A percentile compares a stretch with the other conserved stretches of the same genome.
Evolutionary conservation across 2,888 invertebrate species (phyloP).

Genomic region (Epsilonema sp.): DNA sequence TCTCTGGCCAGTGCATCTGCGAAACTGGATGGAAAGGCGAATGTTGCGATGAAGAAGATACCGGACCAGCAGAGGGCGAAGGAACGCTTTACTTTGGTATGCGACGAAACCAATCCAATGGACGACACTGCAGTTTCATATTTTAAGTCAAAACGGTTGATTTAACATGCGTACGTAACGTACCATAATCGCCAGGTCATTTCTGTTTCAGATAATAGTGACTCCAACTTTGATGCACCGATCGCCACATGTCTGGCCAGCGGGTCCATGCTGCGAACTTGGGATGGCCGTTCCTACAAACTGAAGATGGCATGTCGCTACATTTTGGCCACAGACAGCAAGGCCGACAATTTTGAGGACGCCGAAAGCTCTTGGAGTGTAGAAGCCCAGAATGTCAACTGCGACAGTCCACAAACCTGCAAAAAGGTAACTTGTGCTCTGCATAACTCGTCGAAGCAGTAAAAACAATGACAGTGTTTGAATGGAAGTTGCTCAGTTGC

Average conservation of each 20-base stretch:
- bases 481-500: background rate
- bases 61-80: background rate
- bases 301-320: constrained; percentile 3
- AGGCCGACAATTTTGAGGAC: constrained; percentile 1
- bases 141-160: too few relatives aligned
- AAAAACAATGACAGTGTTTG: too few relatives aligned
- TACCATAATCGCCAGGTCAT: background rate
- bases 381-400: constrained; percentile 4
- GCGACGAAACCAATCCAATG: background rate
- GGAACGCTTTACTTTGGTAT: background rate
- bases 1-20: background rate
- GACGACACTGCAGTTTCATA: background rate
- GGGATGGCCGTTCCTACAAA: constrained; percentile 5
- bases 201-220: too few relatives aligned
- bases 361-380: constrained; percentile 2
- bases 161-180: too few relatives aligned
- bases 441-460: too few relatives aligned
- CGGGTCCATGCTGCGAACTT: constrained; percentile 3
- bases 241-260: constrained; percentile 4
- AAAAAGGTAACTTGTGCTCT: constrained; percentile 3
- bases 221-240: too few relatives aligned
- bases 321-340: constrained; percentile 6
- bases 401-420: constrained; percentile 1
- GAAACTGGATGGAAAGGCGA: background rate
- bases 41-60: background rate